Conservation (phyloP, 1,140 invertebrate species). For the Ruditapes philippinarum region DNA sequence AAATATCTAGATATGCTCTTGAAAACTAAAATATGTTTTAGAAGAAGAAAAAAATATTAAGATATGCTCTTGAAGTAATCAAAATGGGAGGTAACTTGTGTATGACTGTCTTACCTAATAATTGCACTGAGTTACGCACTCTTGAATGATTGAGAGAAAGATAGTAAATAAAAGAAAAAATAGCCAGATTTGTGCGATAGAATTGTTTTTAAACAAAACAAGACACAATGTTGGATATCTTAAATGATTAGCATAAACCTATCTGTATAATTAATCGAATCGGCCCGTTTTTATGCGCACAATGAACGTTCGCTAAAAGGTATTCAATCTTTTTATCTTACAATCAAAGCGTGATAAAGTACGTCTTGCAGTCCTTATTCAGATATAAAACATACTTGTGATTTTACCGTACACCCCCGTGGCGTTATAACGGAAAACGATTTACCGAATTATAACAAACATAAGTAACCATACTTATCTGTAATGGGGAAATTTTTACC, state of each 20-base stretch:
- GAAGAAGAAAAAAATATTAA: no score
- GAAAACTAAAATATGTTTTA: no score
- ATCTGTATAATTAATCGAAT: conserved; percentile 43
- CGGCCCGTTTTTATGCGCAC: neutral
- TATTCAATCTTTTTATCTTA: conserved; percentile 7
- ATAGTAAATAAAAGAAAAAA: no score
- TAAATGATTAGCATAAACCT: neutral
- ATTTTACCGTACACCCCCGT: neutral
- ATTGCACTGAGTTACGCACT: no score
- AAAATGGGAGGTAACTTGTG: no score
- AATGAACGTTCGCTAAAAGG: conserved; percentile 11
- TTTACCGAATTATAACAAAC: conserved; percentile 8
- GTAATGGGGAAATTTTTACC: neutral
- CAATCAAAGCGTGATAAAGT: conserved; percentile 43
- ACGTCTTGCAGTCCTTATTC: neutral
- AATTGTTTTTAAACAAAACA: no score
- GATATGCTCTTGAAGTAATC: no score
- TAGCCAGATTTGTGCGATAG: no score
- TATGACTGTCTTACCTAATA: no score
- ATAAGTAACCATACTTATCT: neutral
- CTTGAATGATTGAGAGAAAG: no score
- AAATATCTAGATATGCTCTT: no score
- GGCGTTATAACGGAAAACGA: conserved; percentile 28
- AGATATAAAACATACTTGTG: conserved; percentile 4
- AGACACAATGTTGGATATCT: neutral